Evolutionary conservation across 2,797 vertebrate species (phyloP).

Genomic region (Apogon talboti): DNA sequence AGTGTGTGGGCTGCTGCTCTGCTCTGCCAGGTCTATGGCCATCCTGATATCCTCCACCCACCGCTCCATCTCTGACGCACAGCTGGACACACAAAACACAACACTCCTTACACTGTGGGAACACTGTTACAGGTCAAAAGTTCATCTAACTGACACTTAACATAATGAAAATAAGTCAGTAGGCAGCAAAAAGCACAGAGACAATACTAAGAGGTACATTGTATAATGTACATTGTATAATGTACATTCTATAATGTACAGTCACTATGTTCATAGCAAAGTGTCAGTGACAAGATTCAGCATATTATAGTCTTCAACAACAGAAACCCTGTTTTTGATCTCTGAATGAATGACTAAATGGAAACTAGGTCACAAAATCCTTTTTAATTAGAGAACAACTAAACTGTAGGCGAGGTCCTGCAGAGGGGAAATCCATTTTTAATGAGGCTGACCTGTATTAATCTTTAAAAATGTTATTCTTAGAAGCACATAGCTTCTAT

Average conservation of each 20-base stretch:
- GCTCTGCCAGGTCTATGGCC: slow-evolving; percentile 94
- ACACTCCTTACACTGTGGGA: too few species aligned
- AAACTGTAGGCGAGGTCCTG: background rate
- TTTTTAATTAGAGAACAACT: slow-evolving; percentile 11
- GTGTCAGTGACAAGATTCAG: too few species aligned
- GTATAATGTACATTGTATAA: background rate
- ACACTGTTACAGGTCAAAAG: too few species aligned
- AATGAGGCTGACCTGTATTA: slow-evolving; percentile 35
- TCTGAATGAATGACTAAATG: slow-evolving; percentile 10
- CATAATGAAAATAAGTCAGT: too few species aligned
- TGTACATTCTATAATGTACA: background rate
- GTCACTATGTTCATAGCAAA: too few species aligned
- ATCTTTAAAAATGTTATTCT: slow-evolving; percentile 38
- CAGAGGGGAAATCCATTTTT: slow-evolving; percentile 18
- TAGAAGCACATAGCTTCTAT: slow-evolving; percentile 4
- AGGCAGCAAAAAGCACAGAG: too few species aligned
- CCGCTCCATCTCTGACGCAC: slow-evolving; percentile 91
- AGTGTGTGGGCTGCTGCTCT: slow-evolving; percentile 82
- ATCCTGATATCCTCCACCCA: slow-evolving; percentile 97
- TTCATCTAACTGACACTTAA: too few species aligned
- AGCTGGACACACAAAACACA: slow-evolving; percentile 75
- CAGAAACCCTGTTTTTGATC: background rate
- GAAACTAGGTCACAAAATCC: slow-evolving; percentile 26
- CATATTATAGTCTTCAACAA: background rate
- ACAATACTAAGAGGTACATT: background rate